These are phyloP conservation scores for Noctuana brunneofusca DNA, from an alignment of 2,888 invertebrate species.

Conservation along the genomic window DNA sequence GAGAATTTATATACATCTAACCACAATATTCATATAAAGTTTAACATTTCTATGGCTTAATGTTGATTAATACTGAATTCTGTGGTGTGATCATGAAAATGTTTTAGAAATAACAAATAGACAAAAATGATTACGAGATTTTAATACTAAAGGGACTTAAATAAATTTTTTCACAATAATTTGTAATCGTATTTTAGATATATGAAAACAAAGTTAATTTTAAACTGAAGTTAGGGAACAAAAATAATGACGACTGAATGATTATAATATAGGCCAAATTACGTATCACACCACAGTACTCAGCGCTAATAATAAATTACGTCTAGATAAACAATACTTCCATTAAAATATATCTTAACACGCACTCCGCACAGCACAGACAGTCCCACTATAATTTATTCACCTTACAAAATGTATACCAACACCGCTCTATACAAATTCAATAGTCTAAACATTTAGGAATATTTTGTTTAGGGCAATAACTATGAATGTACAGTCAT, in stretches of 20 bases:
- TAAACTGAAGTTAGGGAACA: no score
- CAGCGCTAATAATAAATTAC: constrained; percentile 11
- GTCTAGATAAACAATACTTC: constrained; percentile 14
- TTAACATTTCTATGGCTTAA: constrained; percentile 28
- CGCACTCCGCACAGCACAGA: constrained; percentile 3
- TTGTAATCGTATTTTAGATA: no score
- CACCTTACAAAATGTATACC: constrained; percentile 32
- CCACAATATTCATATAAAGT: constrained; percentile 19
- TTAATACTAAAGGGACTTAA: no score
- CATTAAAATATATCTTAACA: constrained; percentile 18
- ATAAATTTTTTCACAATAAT: no score
- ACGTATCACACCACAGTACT: constrained; percentile 5
- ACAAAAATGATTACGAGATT: no score
- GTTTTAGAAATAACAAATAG: no score
- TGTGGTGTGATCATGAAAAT: constrained; percentile 17
- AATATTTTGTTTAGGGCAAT: constrained; percentile 20
- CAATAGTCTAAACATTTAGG: constrained; percentile 25
- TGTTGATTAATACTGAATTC: constrained; percentile 5
- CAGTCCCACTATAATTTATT: constrained; percentile 14
- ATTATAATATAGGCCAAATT: neutral
- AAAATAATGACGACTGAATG: neutral
- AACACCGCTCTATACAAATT: constrained; percentile 33
- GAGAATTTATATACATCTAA: constrained; percentile 27
- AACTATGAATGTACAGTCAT: no score
- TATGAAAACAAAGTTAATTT: no score